Evolutionary conservation across 92 coral and sea anemone genomes (phyloP), one percentile per base, ranked within the genome.

Genomic region (Zoanthus solanderi): DNA sequence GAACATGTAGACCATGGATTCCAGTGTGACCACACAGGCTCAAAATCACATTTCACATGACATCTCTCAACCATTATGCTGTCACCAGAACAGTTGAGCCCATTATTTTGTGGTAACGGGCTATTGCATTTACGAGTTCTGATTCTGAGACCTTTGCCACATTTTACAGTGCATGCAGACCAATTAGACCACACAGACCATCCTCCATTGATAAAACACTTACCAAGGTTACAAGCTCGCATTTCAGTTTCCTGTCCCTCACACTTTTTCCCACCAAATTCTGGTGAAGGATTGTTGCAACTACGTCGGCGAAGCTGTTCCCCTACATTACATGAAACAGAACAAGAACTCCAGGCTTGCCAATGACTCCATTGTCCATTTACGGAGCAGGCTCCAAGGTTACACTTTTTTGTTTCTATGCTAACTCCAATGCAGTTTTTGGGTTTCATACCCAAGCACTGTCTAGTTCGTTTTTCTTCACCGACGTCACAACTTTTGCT

Each of bases 151-250:
- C 99, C 99, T 47, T 61, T 69, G 29, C 93, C 97, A 89, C 98
- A 96, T 3, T 90, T 46, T 13, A 84, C 84, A 16, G 98, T 88
- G 37, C 99, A 97, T 66, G 75, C 75, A 44, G 94, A 92, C 99
- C 99, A 97, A 47, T 93, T 83, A 56, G 98, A 87, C 99, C 99
- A 97, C 11, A 81, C 83, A 5, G 98, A 89, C 92, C 94, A 93
- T 17, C 84, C 93, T 47, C 72, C 87, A 54, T 76, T 73, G 14
- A 89, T 74, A 7, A 89, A 71, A 46, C 94, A 91, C 85, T 78
- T 53, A 76, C 48, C 75, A 57, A 45, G 68, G 17, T 56, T 56
- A 76, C 99, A 97, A 23, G 81, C 78, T 72, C 84, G 90, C 76
- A 87, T 84, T 85, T 89, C 82, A 37, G 69, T 63, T 52, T 73